phyloP scores from a whole-genome alignment of 2,113 vertebrate genomes.

The Archilochus colubris region DNA sequence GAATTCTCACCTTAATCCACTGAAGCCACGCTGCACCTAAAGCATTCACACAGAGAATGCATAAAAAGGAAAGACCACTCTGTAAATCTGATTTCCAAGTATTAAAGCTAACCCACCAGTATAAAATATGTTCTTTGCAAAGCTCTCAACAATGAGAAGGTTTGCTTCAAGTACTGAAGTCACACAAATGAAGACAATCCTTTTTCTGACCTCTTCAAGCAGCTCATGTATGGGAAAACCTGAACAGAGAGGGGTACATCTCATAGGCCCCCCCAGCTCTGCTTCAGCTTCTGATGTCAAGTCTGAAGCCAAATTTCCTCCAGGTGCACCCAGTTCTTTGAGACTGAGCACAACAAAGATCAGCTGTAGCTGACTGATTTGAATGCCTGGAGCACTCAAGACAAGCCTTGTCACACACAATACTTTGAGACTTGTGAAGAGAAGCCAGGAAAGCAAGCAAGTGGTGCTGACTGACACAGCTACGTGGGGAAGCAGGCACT shows the following conservation, averaged over 20 bases:
- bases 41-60: not conserved
- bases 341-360: not conserved
- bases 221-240: not conserved
- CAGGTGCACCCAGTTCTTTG: conserved; percentile 3
- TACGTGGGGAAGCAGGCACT: not conserved
- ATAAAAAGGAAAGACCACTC: not conserved
- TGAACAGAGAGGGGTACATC: not conserved
- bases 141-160: not conserved
- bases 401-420: conserved; percentile 10
- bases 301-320: not conserved
- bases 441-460: not conserved
- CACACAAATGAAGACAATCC: not conserved
- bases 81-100: not conserved
- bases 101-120: not conserved
- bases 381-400: conserved; percentile 4
- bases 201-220: not conserved
- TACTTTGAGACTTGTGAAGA: conserved; percentile 40
- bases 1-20: not conserved
- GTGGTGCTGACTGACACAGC: conserved; percentile 30
- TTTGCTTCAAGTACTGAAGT: not conserved
- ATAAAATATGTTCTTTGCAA: not conserved
- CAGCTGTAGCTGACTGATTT: conserved; percentile 8
- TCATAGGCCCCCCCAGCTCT: not conserved
- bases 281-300: not conserved
- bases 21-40: not conserved